These are phyloP conservation scores for Elysia chlorotica DNA, from an alignment of 1,140 invertebrate species.

Conservation along the genomic window DNA sequence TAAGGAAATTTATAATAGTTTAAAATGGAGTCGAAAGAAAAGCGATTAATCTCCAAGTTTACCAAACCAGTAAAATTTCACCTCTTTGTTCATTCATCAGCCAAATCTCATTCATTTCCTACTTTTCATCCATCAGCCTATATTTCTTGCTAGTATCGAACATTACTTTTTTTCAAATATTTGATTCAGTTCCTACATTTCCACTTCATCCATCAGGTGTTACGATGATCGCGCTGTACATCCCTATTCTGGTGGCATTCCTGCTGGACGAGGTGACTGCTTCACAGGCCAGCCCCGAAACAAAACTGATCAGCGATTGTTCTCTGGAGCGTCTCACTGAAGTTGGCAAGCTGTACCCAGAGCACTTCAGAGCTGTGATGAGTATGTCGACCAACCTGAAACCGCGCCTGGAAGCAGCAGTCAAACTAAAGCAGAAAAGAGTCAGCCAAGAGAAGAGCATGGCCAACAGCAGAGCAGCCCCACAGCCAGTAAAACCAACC, in stretches of 20 bases:
- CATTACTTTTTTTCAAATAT: too few species aligned
- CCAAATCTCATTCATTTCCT: too few species aligned
- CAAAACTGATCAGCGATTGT: slow-evolving; percentile 78
- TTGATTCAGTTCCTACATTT: too few species aligned
- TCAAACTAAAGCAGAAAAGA: slow-evolving; percentile 69
- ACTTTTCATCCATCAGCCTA: too few species aligned
- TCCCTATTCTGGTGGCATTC: slow-evolving; percentile 86
- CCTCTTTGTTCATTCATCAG: too few species aligned
- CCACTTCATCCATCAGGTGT: too few species aligned
- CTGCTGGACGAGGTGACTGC: slow-evolving; percentile 74
- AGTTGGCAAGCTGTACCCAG: slow-evolving; percentile 77
- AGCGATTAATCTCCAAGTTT: too few species aligned
- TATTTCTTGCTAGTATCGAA: too few species aligned
- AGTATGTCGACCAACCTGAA: slow-evolving; percentile 78
- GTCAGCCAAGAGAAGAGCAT: slow-evolving; percentile 57
- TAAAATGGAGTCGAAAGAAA: too few species aligned
- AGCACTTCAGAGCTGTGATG: slow-evolving; percentile 92
- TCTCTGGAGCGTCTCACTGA: slow-evolving; percentile 86
- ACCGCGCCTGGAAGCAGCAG: slow-evolving; percentile 81
- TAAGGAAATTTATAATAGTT: too few species aligned
- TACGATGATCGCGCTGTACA: slow-evolving; percentile 83
- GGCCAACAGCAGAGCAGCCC: slow-evolving; percentile 56
- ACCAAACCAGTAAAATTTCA: too few species aligned
- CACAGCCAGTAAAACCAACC: slow-evolving; percentile 72
- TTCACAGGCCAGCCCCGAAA: slow-evolving; percentile 69